Base-by-base conservation (phyloP, 2,113 vertebrate species). In the Taurulus bubalis region DNA sequence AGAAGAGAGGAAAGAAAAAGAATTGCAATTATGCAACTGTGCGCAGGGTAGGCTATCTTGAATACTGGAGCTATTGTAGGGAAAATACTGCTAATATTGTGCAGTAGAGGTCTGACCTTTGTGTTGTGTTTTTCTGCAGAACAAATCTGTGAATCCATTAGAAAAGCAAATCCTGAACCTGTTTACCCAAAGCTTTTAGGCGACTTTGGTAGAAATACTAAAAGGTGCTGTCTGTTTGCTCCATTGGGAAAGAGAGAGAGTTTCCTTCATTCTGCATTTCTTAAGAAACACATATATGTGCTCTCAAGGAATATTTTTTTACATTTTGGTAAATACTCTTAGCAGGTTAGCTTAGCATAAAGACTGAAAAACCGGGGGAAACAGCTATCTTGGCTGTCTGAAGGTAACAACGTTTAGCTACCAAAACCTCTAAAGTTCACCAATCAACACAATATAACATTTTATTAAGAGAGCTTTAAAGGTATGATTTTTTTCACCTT, bases 11-110 rank as follows among this genome's bases (percentile, higher is more conserved):
- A 83, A 82, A 79, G 32, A 40, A 66, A 84, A 82, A 80, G 73
- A 91, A 93, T 87, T 81, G 81, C 58, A 92, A 89, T 88, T 85
- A 92, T 72, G 82, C 78, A 86, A 70, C 83, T 70, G 77, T 86
- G 75, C 74, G 77, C 34, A 49, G 77, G 73, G 80, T 28, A 56
- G 14, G 12, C 38, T 47, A 77, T 77, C 34, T 51, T 71, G 16
- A 74, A 78, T 76, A 68, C 56, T n/a, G 60, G 56, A 42, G 62
- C 65, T 62, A 45, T 72, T 72, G 49, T 72, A 5, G 60, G 1
- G 12, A 72, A 66, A 66, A 83, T 62, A 32, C 24, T 45, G 69
- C 56, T 66, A 30, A 55, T 58, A 14, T 77, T 80, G 66, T 14
- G 7, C 36, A 1, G 2, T 20, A 26, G 67, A 72, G 36, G 56